Base-by-base conservation (phyloP, 1,140 invertebrate species). In the Mamestra configurata region DNA sequence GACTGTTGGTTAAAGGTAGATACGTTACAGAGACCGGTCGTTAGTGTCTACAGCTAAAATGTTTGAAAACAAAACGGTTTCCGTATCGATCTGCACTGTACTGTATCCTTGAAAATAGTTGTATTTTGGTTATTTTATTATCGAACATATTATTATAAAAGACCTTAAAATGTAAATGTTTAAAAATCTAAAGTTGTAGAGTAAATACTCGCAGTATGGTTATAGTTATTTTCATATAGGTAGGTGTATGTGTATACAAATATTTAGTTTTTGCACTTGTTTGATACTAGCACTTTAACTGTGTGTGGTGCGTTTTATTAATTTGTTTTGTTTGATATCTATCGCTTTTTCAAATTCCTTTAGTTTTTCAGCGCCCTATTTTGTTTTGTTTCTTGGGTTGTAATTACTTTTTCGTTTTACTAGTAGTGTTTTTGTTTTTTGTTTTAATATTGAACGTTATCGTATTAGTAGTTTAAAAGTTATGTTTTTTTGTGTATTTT, bases 231-330 rank as follows among this genome's bases (percentile, higher is more conserved):
- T 22, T 18, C 5, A 3, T 24, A 3, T 10, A 55, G 18, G n/a
- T 18, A n/a, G n/a, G n/a, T n/a, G n/a, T n/a, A n/a, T n/a, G n/a
- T n/a, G n/a, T n/a, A n/a, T n/a, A n/a, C n/a, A n/a, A n/a, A n/a
- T n/a, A n/a, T n/a, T 18, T n/a, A 70, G 40, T 15, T 49, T 70
- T 43, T 70, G 66, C 66, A 70, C 66, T 27, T 70, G 66, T 68
- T 22, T 43, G 13, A 40, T 22, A 43, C 22, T 1, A 24, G 37
- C 64, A 68, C 64, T 68, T 68, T 68, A 46, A 20, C n/a, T 59
- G 61, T 43, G 61, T 66, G 18, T 70, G 37, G 66, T 70, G 37
- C 20, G 10, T 68, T 68, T 70, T 64, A 15, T 18, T 20, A n/a
- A n/a, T 68, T 43, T 46, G 20, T 6, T 22, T 43, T 22, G 20